Percentiles rank a stretch among this genome's conserved stretches.
Conservation (phyloP, 1,140 invertebrate species). For the Euschistus heros region DNA sequence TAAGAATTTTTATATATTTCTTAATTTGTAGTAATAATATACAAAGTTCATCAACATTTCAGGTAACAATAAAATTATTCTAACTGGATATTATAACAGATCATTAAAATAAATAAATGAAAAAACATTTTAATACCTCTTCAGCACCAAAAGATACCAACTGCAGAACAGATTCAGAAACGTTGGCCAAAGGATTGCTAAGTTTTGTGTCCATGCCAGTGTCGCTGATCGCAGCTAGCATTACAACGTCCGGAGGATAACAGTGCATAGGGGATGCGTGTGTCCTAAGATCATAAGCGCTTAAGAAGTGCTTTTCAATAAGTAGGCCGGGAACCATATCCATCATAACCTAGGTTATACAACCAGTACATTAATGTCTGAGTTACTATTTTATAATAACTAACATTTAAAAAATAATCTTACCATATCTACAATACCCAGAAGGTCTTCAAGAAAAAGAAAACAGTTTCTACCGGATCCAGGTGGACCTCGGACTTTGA, state of each 20-base stretch:
- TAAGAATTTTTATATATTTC: no score
- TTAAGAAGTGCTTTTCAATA: conserved; percentile 53
- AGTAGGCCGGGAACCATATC: conserved; percentile 56
- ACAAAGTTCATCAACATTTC: no score
- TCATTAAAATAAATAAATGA: no score
- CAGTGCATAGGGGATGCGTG: conserved; percentile 43
- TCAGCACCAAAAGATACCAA: conserved; percentile 51
- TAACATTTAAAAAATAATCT: conserved; percentile 18
- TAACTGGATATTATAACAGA: no score
- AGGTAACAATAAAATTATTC: no score
- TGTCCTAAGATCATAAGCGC: conserved; percentile 46
- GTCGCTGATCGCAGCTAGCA: conserved; percentile 45
- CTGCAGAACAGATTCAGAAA: conserved; percentile 53
- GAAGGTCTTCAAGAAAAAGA: conserved; percentile 63
- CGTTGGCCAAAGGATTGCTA: conserved; percentile 46
- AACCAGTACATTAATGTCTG: background rate
- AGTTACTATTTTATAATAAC: no score
- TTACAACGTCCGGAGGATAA: conserved; percentile 50
- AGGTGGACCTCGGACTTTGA: conserved; percentile 60
- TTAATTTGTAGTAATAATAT: no score
- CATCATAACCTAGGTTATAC: conserved; percentile 39
- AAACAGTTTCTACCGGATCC: conserved; percentile 49
- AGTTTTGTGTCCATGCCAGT: conserved; percentile 39
- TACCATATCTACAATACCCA: conserved; percentile 54
- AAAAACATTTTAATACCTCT: no score